Percentiles rank a stretch among this genome's conserved stretches.
Conservation (phyloP, 2,888 invertebrate genomes). For the Callimorpha dominula region DNA sequence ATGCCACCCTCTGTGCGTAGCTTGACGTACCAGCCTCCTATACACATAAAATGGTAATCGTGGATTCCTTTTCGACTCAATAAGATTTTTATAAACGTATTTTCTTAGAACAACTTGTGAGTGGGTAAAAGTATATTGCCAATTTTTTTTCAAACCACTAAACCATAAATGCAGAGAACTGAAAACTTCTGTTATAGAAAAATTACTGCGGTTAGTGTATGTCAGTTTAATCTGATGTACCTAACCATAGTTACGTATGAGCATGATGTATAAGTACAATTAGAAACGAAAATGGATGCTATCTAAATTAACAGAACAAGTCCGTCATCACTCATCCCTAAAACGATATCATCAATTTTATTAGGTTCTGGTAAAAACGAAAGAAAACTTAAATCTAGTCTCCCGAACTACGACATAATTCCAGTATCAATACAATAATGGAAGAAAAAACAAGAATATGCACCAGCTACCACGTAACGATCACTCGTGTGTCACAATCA, state of each 20-base stretch:
- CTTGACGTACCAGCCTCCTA: constrained; percentile 62
- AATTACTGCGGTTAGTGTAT: constrained; percentile 6
- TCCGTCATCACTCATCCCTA: too few species aligned
- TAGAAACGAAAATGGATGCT: background rate
- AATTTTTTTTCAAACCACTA: constrained; percentile 31
- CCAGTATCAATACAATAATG: background rate
- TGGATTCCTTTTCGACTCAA: constrained; percentile 45
- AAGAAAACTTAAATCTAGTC: too few species aligned
- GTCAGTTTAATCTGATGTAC: background rate
- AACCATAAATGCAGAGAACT: constrained; percentile 17
- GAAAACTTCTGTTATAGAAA: constrained; percentile 1
- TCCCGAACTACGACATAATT: background rate
- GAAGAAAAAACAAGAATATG: background rate
- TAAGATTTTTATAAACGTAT: constrained; percentile 43
- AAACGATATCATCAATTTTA: too few species aligned
- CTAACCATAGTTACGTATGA: background rate
- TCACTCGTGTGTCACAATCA: too few species aligned
- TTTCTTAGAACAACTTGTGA: constrained; percentile 43
- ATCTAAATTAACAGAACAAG: background rate
- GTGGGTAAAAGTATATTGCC: constrained; percentile 26
- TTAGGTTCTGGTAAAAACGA: too few species aligned
- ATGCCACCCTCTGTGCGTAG: constrained; percentile 60
- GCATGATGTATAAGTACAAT: background rate
- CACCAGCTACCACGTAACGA: too few species aligned
- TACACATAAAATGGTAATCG: constrained; percentile 64